Evolutionary conservation across 2,797 vertebrate species (phyloP).

Genomic region (Ara ararauna): DNA sequence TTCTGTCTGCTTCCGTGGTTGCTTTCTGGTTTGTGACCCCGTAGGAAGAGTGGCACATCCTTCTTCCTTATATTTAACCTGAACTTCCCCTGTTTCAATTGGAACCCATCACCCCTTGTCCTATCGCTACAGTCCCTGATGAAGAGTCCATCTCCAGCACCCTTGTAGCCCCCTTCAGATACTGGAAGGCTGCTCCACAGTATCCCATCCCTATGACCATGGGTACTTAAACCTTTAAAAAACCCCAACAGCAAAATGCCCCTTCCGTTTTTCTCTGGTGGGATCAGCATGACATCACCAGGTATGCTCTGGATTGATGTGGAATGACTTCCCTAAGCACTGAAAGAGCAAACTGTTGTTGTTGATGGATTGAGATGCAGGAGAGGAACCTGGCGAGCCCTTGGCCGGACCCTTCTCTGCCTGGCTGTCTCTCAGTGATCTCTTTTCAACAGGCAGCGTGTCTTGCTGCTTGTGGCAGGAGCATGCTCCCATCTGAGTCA

Average conservation of each 20-base stretch:
- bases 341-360: background rate
- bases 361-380: background rate
- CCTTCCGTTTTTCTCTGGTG: background rate
- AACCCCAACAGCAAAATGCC: background rate
- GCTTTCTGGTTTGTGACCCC: background rate
- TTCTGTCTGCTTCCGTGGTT: background rate
- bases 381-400: background rate
- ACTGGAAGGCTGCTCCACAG: background rate
- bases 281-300: background rate
- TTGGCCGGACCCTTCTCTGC: background rate
- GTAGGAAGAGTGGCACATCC: background rate
- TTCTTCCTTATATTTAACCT: background rate
- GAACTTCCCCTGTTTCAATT: background rate
- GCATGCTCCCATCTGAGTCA: background rate
- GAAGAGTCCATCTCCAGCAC: background rate
- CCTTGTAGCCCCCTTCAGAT: background rate
- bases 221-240: background rate
- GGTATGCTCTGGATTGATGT: background rate
- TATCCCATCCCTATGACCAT: no score
- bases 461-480: background rate
- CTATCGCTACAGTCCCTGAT: background rate
- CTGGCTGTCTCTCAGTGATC: background rate
- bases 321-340: background rate
- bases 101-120: background rate
- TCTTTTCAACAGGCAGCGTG: background rate